phyloP scores from a whole-genome alignment of 2,888 invertebrate species.

The Apodemia hepburni region DNA sequence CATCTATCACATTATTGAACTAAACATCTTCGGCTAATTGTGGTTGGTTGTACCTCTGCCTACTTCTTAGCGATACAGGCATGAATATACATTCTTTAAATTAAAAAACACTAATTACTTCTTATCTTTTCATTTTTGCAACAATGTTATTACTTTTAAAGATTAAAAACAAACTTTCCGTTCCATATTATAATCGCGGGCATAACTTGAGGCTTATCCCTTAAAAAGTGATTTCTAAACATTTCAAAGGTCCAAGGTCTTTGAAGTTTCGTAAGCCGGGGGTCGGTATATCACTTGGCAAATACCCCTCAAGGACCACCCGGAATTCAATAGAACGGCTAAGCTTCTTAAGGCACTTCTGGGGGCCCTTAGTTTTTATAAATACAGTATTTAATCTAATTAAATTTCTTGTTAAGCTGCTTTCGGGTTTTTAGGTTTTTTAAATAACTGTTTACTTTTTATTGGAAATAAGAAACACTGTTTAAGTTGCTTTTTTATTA shows the following conservation, averaged over 20 bases:
- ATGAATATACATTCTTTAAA: too few relatives aligned
- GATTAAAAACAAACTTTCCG: constrained; percentile 7
- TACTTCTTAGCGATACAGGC: too few relatives aligned
- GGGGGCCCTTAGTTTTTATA: constrained; percentile 5
- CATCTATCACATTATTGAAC: too few relatives aligned
- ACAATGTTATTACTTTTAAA: not conserved
- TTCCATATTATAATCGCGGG: not conserved
- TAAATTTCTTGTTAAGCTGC: not conserved
- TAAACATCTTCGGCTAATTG: too few relatives aligned
- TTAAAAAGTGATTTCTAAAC: constrained; percentile 15
- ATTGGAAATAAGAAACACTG: too few relatives aligned
- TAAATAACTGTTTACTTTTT: not conserved
- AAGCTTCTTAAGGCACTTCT: not conserved
- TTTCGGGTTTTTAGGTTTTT: not conserved
- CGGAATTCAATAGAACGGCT: constrained; percentile 4
- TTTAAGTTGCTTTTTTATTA: too few relatives aligned
- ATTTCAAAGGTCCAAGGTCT: constrained; percentile 9
- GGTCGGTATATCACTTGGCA: constrained; percentile 5
- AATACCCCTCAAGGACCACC: constrained; percentile 12
- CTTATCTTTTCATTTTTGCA: too few relatives aligned
- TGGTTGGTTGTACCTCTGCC: too few relatives aligned
- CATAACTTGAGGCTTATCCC: not conserved
- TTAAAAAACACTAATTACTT: too few relatives aligned
- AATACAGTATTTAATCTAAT: not conserved
- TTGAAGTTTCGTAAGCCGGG: constrained; percentile 12